Percentiles rank a stretch among this genome's conserved stretches.
Conservation (phyloP, 1,140 invertebrate genomes). For the Drosophila melanica region DNA sequence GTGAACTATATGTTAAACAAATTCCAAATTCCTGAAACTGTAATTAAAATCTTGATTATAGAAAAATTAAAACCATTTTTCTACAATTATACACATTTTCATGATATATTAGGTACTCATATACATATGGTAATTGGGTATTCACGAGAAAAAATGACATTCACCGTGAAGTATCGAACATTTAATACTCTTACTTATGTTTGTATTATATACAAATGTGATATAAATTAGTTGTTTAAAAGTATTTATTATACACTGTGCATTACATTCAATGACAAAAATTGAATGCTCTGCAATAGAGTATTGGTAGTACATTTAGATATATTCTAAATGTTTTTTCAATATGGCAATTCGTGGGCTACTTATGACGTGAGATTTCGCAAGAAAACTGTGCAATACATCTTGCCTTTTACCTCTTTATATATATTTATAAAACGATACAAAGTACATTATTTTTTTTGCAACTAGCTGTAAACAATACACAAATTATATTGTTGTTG, state of each 20-base stretch:
- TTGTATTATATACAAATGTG: no score
- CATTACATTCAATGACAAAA: no score
- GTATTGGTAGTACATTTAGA: no score
- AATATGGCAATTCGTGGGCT: constrained; percentile 36
- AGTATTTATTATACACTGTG: no score
- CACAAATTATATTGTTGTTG: constrained; percentile 1
- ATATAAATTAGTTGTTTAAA: no score
- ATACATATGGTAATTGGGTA: not conserved
- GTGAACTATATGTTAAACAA: not conserved
- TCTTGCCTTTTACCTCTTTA: not conserved
- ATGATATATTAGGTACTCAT: not conserved
- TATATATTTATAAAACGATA: constrained; percentile 18
- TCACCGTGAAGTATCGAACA: no score
- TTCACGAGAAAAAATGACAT: no score
- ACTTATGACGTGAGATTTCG: constrained; percentile 58
- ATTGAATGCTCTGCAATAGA: no score
- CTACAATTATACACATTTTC: not conserved
- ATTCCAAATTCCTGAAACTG: not conserved
- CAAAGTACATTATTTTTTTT: constrained; percentile 33
- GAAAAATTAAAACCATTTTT: not conserved
- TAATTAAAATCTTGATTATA: not conserved
- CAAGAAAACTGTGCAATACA: constrained; percentile 24
- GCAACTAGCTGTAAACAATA: constrained; percentile 29
- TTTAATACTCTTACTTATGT: no score
- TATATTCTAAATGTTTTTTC: constrained; percentile 45